Percentiles rank a stretch among this genome's conserved stretches.
These are phyloP conservation scores for Lysiphlebus fabarum DNA, from an alignment of 1,140 invertebrate genomes.

Conservation along the genomic window DNA sequence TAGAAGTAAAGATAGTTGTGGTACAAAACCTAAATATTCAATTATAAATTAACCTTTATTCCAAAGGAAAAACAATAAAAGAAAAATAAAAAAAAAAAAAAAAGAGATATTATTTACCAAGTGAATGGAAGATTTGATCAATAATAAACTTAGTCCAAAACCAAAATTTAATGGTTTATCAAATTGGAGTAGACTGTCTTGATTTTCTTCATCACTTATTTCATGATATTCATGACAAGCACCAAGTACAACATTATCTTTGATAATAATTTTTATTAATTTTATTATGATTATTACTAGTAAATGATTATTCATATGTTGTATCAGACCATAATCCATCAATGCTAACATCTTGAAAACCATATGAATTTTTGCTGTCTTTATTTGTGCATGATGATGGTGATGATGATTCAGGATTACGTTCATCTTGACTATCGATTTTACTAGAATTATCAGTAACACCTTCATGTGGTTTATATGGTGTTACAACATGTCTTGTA, in stretches of 20 bases:
- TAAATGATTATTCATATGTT: conserved; percentile 40
- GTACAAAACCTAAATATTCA: no score
- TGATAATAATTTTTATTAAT: conserved; percentile 33
- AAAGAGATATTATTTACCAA: conserved; percentile 49
- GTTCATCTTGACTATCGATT: conserved; percentile 36
- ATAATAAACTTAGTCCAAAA: conserved; percentile 91
- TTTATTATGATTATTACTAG: conserved; percentile 28
- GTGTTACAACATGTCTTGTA: conserved; percentile 81
- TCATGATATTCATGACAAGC: conserved; percentile 81
- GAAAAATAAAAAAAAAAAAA: conserved; percentile 10
- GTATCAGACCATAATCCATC: conserved; percentile 48
- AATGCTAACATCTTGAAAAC: conserved; percentile 26
- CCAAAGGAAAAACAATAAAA: no score
- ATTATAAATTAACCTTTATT: no score
- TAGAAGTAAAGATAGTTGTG: no score
- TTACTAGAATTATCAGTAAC: conserved; percentile 53
- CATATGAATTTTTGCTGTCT: not conserved
- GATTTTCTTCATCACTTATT: conserved; percentile 83
- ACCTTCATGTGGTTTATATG: conserved; percentile 83
- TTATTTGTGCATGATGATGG: not conserved
- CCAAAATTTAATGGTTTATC: conserved; percentile 67
- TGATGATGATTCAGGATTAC: not conserved
- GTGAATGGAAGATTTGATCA: conserved; percentile 86
- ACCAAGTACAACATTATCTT: conserved; percentile 36
- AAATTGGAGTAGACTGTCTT: conserved; percentile 50